These are phyloP conservation scores for Tychaedon coryphoeus DNA, from an alignment of 2,113 vertebrate species.

Conservation along the genomic window DNA sequence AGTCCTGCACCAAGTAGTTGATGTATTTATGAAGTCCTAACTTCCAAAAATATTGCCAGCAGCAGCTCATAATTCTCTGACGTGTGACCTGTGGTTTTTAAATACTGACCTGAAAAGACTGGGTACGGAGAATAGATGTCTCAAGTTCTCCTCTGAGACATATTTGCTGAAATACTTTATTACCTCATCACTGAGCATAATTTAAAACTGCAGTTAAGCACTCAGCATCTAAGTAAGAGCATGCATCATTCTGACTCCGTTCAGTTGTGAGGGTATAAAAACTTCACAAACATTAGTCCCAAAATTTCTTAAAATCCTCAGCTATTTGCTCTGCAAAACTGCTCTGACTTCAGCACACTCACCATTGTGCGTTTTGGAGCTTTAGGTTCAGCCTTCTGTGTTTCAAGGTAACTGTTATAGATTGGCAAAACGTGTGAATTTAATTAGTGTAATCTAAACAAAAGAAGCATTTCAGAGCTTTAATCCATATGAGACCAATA, in stretches of 20 bases:
- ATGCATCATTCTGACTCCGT: constrained; percentile 63
- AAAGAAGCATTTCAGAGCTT: constrained; percentile 65
- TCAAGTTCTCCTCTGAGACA: constrained; percentile 67
- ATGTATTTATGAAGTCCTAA: constrained; percentile 68
- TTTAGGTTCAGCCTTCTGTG: constrained; percentile 26
- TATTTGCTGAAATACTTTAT: constrained; percentile 77
- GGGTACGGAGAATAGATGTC: constrained; percentile 53
- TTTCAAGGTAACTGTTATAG: constrained; percentile 58
- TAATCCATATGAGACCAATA: constrained; percentile 69
- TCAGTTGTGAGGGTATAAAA: constrained; percentile 40
- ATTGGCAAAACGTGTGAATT: constrained; percentile 66
- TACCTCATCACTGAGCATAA: constrained; percentile 65
- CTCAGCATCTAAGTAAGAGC: constrained; percentile 65
- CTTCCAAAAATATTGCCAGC: constrained; percentile 52
- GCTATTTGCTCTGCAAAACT: constrained; percentile 22
- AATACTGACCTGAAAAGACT: constrained; percentile 59
- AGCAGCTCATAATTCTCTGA: constrained; percentile 61
- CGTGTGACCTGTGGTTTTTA: constrained; percentile 46
- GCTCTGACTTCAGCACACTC: background rate
- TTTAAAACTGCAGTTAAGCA: constrained; percentile 71
- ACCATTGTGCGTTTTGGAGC: background rate
- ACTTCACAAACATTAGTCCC: background rate
- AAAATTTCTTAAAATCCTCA: constrained; percentile 31
- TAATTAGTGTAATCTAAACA: constrained; percentile 71
- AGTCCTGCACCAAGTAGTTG: background rate